Percentiles rank a stretch among this genome's conserved stretches.
Conservation (phyloP, 1,140 invertebrate species). For the Globodera ellingtonae region DNA sequence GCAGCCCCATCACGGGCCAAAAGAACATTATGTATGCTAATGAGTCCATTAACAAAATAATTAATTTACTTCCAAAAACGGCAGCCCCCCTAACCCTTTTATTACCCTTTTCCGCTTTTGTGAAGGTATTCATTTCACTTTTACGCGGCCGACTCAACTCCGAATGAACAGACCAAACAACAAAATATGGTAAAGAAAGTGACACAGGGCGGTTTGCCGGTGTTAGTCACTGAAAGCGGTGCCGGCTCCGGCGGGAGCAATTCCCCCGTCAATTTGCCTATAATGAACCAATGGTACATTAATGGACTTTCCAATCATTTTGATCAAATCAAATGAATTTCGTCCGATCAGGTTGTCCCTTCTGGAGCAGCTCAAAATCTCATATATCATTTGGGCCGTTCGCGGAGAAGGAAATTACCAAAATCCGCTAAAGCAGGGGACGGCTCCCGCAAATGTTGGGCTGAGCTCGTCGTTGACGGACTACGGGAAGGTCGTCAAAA, state of each 20-base stretch:
- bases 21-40: constrained; percentile 30
- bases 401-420: constrained; percentile 22
- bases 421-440: constrained; percentile 10
- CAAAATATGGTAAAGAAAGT: background rate
- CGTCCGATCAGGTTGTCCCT: constrained; percentile 26
- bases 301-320: background rate
- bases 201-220: constrained; percentile 1
- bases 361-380: constrained; percentile 32
- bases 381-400: constrained; percentile 29
- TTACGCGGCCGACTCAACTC: constrained; percentile 28
- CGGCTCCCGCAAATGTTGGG: constrained; percentile 23
- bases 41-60: background rate
- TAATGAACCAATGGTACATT: constrained; percentile 17
- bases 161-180: background rate
- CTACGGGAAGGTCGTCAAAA: constrained; percentile 26
- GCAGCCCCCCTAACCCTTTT: too few relatives aligned
- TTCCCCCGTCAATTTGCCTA: constrained; percentile 21
- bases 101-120: too few relatives aligned
- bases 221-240: constrained; percentile 41
- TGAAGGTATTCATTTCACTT: constrained; percentile 29
- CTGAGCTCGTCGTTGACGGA: constrained; percentile 10
- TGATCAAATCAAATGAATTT: background rate
- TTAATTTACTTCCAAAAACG: too few relatives aligned
- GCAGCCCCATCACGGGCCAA: constrained; percentile 26
- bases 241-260: constrained; percentile 32